Evolutionary conservation across 2,797 vertebrate genomes (phyloP).

Genomic region (Tapera naevia): DNA sequence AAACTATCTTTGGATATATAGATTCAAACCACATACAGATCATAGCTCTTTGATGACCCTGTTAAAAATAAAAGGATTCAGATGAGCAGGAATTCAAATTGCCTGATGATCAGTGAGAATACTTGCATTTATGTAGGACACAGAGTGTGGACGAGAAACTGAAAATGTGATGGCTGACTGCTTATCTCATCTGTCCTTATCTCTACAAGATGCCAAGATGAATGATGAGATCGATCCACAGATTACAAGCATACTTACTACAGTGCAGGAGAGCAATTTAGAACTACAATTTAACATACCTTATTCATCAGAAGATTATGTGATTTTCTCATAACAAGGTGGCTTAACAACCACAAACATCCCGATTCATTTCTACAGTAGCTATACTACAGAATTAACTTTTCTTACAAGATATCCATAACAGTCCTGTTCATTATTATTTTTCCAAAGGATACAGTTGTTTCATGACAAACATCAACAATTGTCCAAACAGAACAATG

Average conservation of each 20-base stretch:
- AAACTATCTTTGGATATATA: not conserved
- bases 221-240: not conserved
- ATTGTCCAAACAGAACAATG: not conserved
- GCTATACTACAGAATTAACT: not conserved
- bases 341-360: not conserved
- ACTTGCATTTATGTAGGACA: not conserved
- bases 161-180: not conserved
- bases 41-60: not conserved
- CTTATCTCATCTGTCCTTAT: constrained; percentile 39
- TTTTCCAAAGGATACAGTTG: not conserved
- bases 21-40: not conserved
- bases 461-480: not conserved
- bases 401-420: not conserved
- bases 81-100: not conserved
- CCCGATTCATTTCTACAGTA: not conserved
- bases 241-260: not conserved
- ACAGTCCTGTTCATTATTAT: not conserved
- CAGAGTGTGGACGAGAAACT: not conserved
- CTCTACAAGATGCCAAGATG: constrained; percentile 27
- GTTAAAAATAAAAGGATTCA: not conserved
- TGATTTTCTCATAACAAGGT: not conserved
- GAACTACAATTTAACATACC: not conserved
- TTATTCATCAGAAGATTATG: not conserved
- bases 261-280: not conserved
- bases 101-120: not conserved